Conservation (phyloP, 2,113 vertebrate species). For the Ivindomyrus marchei region DNA sequence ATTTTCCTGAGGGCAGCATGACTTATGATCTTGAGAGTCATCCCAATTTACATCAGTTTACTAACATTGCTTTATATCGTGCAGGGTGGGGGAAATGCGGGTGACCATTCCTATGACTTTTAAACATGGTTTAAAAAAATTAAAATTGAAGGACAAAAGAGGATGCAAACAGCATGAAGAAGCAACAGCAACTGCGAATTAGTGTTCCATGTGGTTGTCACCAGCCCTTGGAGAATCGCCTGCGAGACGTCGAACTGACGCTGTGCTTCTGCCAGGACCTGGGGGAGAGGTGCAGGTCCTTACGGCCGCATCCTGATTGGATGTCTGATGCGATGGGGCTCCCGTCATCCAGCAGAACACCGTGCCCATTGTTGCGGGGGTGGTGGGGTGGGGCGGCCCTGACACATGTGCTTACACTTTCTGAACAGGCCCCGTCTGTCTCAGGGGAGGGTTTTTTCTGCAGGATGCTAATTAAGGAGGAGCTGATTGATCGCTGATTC, state of each 20-base stretch:
- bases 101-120: neutral
- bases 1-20: too few relatives aligned
- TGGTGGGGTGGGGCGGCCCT: neutral
- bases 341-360: neutral
- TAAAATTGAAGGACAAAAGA: neutral
- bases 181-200: neutral
- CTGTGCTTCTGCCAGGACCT: neutral
- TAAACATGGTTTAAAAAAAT: neutral
- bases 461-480: neutral
- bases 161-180: neutral
- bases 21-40: too few relatives aligned
- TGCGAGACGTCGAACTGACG: rapidly evolving
- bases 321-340: neutral
- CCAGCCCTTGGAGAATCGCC: neutral
- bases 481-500: neutral
- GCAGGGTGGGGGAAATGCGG: too few relatives aligned
- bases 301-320: neutral
- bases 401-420: neutral
- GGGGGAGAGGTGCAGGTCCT: too few relatives aligned
- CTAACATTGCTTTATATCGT: too few relatives aligned
- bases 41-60: too few relatives aligned
- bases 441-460: neutral
- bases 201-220: neutral
- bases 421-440: neutral
- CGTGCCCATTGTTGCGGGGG: neutral